Conservation (phyloP, 2,113 vertebrate genomes). For the Oryzias javanicus region DNA sequence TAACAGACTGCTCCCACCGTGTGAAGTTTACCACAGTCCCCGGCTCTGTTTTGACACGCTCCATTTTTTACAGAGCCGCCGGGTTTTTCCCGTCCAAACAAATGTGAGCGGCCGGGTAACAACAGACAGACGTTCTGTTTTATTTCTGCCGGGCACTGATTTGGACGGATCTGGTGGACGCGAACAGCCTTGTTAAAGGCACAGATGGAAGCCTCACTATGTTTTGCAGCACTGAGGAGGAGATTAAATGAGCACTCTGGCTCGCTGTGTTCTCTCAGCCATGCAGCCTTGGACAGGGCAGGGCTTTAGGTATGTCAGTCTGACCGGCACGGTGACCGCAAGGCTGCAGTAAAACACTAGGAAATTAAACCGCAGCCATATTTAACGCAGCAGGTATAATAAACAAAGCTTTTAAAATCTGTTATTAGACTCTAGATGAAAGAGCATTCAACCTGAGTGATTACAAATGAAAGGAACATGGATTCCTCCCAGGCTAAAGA, state of each 20-base stretch:
- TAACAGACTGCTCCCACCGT: slow-evolving; percentile 37
- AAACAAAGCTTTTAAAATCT: slow-evolving; percentile 69
- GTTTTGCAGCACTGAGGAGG: slow-evolving; percentile 35
- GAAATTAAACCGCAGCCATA: slow-evolving; percentile 65
- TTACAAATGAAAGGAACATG: slow-evolving; percentile 38
- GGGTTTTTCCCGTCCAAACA: slow-evolving; percentile 39
- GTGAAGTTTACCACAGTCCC: slow-evolving; percentile 44
- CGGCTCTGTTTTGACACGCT: slow-evolving; percentile 52
- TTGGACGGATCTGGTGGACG: slow-evolving; percentile 59
- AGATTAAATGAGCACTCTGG: slow-evolving; percentile 53
- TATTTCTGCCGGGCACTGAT: slow-evolving; percentile 69
- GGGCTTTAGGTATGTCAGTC: slow-evolving; percentile 52
- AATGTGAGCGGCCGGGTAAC: slow-evolving; percentile 53
- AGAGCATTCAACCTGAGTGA: slow-evolving; percentile 50
- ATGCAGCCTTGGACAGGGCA: slow-evolving; percentile 51
- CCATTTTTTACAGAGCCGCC: slow-evolving; percentile 49
- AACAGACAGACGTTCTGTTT: slow-evolving; percentile 40
- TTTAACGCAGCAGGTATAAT: slow-evolving; percentile 76
- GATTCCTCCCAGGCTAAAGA: slow-evolving; percentile 50
- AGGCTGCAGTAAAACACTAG: slow-evolving; percentile 63
- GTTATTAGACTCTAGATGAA: slow-evolving; percentile 60
- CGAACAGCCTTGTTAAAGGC: slow-evolving; percentile 69
- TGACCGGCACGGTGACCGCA: slow-evolving; percentile 62
- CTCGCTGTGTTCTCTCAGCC: slow-evolving; percentile 46
- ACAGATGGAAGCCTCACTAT: slow-evolving; percentile 60